phyloP scores from a whole-genome alignment of 2,113 vertebrate species.

The Zosterops hypoxanthus region DNA sequence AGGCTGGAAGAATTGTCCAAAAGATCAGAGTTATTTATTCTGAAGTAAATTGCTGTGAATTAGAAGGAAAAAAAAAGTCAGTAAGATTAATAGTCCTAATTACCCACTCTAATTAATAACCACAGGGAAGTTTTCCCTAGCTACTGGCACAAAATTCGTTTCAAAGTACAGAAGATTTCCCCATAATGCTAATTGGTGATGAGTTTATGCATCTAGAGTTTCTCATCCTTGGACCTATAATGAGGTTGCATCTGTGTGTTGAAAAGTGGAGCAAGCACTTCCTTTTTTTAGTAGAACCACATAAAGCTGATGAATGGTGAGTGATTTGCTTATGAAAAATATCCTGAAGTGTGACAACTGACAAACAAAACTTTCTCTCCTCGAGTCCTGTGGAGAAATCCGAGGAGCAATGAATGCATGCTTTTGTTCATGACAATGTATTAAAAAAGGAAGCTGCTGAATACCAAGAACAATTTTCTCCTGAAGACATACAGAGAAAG shows the following conservation, averaged over 20 bases:
- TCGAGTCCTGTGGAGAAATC: constrained; percentile 38
- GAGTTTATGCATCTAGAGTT: constrained; percentile 70
- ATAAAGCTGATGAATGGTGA: constrained; percentile 74
- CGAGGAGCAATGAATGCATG: constrained; percentile 25
- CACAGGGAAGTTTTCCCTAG: constrained; percentile 48
- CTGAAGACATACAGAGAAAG: constrained; percentile 27
- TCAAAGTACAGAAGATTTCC: constrained; percentile 37
- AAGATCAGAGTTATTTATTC: constrained; percentile 45
- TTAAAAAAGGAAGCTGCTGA: constrained; percentile 61
- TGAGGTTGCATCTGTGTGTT: constrained; percentile 68
- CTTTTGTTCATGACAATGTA: constrained; percentile 46
- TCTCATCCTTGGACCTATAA: constrained; percentile 70
- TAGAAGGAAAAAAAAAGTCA: constrained; percentile 18
- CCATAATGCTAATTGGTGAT: constrained; percentile 57
- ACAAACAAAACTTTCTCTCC: constrained; percentile 55
- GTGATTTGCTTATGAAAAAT: constrained; percentile 71
- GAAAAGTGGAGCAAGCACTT: constrained; percentile 63
- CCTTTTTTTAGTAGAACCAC: constrained; percentile 45
- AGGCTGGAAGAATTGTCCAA: constrained; percentile 18
- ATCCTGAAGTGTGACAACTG: constrained; percentile 54
- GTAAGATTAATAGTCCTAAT: constrained; percentile 74
- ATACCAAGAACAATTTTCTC: constrained; percentile 39
- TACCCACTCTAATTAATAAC: constrained; percentile 59
- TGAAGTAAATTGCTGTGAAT: constrained; percentile 18
- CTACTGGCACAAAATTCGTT: constrained; percentile 45